These are phyloP conservation scores for Cynopterus brachyotis DNA, from an alignment of 2,113 vertebrate genomes.

Conservation along the genomic window DNA sequence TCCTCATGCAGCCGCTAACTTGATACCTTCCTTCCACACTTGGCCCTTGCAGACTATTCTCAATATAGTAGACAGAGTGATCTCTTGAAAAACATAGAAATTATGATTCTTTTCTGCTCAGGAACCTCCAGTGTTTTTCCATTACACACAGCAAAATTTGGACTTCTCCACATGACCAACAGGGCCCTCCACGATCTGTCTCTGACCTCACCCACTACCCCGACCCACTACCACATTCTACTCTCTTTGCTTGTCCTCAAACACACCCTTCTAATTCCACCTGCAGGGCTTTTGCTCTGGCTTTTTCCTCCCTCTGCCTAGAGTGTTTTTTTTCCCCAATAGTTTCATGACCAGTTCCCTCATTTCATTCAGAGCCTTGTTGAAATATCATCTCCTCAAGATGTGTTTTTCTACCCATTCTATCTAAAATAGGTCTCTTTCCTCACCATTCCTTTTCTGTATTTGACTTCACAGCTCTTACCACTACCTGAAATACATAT, in stretches of 20 bases:
- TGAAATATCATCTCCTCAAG: not conserved
- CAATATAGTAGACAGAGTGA: not conserved
- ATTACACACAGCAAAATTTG: not conserved
- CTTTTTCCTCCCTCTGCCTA: not conserved
- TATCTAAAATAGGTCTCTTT: not conserved
- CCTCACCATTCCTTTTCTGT: not conserved
- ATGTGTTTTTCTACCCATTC: not conserved
- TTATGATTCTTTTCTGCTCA: not conserved
- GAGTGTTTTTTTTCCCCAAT: not conserved
- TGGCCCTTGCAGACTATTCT: not conserved
- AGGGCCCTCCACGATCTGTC: not conserved
- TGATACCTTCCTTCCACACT: not conserved
- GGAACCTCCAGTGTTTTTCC: not conserved
- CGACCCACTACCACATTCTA: accelerated
- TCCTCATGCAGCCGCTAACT: accelerated
- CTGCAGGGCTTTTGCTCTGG: not conserved
- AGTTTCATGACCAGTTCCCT: not conserved
- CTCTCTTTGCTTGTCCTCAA: not conserved
- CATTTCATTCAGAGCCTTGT: not conserved
- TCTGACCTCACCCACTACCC: not conserved
- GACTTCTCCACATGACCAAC: not conserved
- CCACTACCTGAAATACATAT: not conserved
- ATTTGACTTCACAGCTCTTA: not conserved
- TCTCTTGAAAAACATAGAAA: not conserved
- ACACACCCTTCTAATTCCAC: not conserved